Evolutionary conservation across 2,797 vertebrate species (phyloP), one percentile per base, ranked within the genome.

Genomic region (Lagodon rhomboides): DNA sequence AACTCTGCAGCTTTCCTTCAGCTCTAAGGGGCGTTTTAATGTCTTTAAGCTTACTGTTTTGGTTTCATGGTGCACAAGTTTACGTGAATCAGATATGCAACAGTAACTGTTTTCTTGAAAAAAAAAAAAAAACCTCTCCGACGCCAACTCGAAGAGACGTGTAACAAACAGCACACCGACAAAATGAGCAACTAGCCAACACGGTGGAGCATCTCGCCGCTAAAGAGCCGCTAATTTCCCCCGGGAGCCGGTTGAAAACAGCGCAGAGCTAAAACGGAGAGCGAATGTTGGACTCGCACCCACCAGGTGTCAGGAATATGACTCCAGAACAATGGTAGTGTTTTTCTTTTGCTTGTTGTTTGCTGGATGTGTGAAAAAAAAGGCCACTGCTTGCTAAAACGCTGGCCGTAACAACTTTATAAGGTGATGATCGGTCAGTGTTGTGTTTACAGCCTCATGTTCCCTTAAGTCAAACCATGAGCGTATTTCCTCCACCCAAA

Each of bases 261-360:
- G 17, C 8, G 18, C 9, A 56, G 3, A 59, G 16, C 30, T 13
- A 41, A 55, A 55, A 27, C n/a, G 23, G 7, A 27, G 15, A 30
- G 16, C 20, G 18, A 59, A 59, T 59, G 20, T 38, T 38, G 27
- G 17, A 58, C 27, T 17, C 3, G 16, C 38, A 61, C 41, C 25
- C 15, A 17, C 22, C 41, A 38, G 34, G 34, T 38, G 25, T 18
- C 25, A 56, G 56, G 12, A 38, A 12, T 9, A 9, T 4, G 44
- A 62, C 70, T 53, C 56, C 53, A 5, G 8, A n/a, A 64, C 49
- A 81, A 20, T 22, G 15, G 23, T 25, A 4, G 44, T 56, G n/a
- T n/a, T 53, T n/a, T 9, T 25, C 8, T 7, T n/a, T n/a, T n/a
- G n/a, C n/a, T n/a, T n/a, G n/a, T n/a, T 10, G 34, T 38, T 38